Evolutionary conservation across 2,888 invertebrate genomes (phyloP).

Genomic region (Diloba caeruleocephala): DNA sequence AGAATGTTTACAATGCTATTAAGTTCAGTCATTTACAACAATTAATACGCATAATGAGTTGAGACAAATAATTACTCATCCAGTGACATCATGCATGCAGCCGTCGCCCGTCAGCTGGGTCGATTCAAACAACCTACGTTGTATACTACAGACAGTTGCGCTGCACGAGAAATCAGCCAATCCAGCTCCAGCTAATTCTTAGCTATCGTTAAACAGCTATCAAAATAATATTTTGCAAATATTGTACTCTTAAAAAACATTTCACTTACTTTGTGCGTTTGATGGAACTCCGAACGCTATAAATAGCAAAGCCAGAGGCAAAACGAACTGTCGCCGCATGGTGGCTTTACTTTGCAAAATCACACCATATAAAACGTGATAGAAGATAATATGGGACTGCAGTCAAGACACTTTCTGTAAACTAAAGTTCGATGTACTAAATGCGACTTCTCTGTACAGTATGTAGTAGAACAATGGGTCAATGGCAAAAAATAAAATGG

Average conservation of each 20-base stretch:
- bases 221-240: neutral
- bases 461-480: slow-evolving; percentile 27
- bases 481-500: slow-evolving; percentile 32
- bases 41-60: slow-evolving; percentile 26
- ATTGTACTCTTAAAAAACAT: slow-evolving; percentile 5
- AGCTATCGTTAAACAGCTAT: neutral
- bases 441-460: slow-evolving; percentile 8
- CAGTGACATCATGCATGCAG: slow-evolving; percentile 65
- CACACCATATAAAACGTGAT: slow-evolving; percentile 23
- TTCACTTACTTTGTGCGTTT: slow-evolving; percentile 75
- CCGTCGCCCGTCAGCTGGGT: slow-evolving; percentile 43
- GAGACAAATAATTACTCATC: slow-evolving; percentile 55
- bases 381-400: slow-evolving; percentile 5
- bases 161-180: neutral
- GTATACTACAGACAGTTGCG: slow-evolving; percentile 1
- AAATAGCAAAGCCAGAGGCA: slow-evolving; percentile 73
- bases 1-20: neutral
- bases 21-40: neutral
- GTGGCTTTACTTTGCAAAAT: slow-evolving; percentile 17
- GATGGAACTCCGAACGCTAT: slow-evolving; percentile 70
- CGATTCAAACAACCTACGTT: slow-evolving; percentile 34
- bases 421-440: neutral
- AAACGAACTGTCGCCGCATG: slow-evolving; percentile 53
- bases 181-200: neutral
- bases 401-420: slow-evolving; percentile 10